phyloP scores from a whole-genome alignment of 2,888 invertebrate genomes.

The Aphidoletes aphidimyza region DNA sequence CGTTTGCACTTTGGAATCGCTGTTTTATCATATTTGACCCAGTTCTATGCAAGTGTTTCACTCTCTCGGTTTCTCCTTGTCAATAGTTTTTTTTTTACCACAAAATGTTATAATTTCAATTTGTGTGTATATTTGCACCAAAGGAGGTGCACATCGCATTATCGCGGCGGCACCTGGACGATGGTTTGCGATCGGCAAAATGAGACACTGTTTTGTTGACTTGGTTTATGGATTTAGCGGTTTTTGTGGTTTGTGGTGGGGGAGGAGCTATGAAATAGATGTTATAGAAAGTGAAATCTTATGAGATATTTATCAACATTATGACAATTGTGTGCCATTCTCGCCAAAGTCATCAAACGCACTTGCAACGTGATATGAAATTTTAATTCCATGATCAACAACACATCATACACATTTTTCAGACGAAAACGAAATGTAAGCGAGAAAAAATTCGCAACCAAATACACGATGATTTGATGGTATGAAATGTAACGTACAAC shows the following conservation, averaged over 20 bases:
- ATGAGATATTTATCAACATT: neutral
- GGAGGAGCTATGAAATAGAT: too few species aligned
- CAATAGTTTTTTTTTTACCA: neutral
- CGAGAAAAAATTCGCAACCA: too few species aligned
- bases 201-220: neutral
- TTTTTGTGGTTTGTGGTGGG: neutral
- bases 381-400: neutral
- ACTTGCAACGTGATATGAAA: neutral
- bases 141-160: too few species aligned
- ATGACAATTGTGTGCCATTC: neutral
- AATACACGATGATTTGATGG: too few species aligned
- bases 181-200: neutral
- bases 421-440: neutral
- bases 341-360: neutral
- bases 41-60: neutral
- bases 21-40: constrained; percentile 31
- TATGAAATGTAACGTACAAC: too few species aligned
- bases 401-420: neutral
- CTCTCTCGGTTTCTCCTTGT: neutral
- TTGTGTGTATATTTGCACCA: too few species aligned
- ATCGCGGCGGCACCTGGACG: neutral
- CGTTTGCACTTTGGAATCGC: constrained; percentile 10
- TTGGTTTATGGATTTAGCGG: neutral
- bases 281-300: constrained; percentile 13
- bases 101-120: neutral